These are phyloP conservation scores for Drosophila seguyi DNA, from an alignment of 1,140 invertebrate genomes.

Conservation along the genomic window DNA sequence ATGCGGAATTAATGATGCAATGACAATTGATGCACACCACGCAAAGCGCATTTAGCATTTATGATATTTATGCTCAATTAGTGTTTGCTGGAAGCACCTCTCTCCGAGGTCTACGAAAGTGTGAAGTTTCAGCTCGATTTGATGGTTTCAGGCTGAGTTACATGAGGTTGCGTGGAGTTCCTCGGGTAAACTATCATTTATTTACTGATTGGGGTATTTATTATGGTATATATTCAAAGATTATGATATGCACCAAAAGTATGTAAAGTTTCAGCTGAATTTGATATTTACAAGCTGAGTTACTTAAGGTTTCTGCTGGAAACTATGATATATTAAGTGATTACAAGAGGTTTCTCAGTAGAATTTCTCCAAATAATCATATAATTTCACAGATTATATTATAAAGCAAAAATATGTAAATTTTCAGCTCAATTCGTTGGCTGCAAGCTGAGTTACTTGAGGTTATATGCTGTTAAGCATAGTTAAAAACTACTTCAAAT, in stretches of 20 bases:
- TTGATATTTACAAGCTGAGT: not conserved
- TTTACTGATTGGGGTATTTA: too few relatives aligned
- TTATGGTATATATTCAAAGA: not conserved
- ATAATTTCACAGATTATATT: not conserved
- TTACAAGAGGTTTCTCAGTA: too few relatives aligned
- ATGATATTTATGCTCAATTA: slow-evolving; percentile 50
- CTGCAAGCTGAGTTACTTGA: slow-evolving; percentile 15
- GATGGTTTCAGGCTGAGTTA: slow-evolving; percentile 22
- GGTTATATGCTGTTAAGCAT: not conserved
- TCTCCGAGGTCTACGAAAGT: slow-evolving; percentile 8
- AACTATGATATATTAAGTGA: not conserved
- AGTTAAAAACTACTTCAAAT: not conserved
- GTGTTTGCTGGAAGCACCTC: slow-evolving; percentile 19
- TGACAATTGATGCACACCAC: slow-evolving; percentile 58
- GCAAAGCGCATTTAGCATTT: slow-evolving; percentile 50
- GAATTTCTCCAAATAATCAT: not conserved
- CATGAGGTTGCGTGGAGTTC: not conserved
- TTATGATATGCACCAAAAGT: not conserved
- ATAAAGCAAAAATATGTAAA: not conserved
- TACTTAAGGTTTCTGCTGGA: slow-evolving; percentile 1
- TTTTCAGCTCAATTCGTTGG: not conserved
- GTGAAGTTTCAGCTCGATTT: slow-evolving; percentile 24
- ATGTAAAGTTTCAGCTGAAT: not conserved
- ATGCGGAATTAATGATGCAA: slow-evolving; percentile 72
- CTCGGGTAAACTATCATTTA: not conserved